A percentile compares a stretch with the other conserved stretches of the same genome.
Evolutionary conservation across 2,797 vertebrate species (phyloP).

Genomic region (Malurus splendens): DNA sequence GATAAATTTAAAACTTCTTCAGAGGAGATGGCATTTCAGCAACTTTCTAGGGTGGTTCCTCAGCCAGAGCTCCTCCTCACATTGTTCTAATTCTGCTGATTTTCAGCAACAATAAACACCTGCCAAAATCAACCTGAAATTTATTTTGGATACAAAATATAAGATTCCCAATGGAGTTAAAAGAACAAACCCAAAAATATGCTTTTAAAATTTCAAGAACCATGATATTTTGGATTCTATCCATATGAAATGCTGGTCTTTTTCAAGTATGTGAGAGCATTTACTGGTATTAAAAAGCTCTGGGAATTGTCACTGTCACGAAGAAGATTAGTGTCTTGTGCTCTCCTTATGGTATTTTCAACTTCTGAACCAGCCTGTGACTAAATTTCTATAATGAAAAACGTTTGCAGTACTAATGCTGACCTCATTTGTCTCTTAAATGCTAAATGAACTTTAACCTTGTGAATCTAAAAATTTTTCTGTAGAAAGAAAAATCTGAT

Average conservation of each 20-base stretch:
- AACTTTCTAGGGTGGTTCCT: not conserved
- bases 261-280: conserved; percentile 21
- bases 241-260: conserved; percentile 30
- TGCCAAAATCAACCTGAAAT: conserved; percentile 21
- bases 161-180: not conserved
- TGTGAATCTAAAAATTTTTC: not conserved
- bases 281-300: conserved; percentile 32
- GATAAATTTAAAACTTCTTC: not conserved
- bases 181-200: not conserved
- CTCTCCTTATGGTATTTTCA: conserved; percentile 39
- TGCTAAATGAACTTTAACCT: conserved; percentile 31
- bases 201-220: conserved; percentile 26
- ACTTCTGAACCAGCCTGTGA: conserved; percentile 50
- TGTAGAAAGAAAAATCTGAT: not conserved
- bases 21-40: not conserved
- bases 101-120: not conserved
- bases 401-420: conserved; percentile 11
- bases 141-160: not conserved
- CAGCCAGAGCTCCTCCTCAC: not conserved
- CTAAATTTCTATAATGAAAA: conserved; percentile 50
- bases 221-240: conserved; percentile 10
- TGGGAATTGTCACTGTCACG: conserved; percentile 51
- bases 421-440: conserved; percentile 39
- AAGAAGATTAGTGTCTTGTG: conserved; percentile 34
- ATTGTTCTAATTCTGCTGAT: not conserved